Evolutionary conservation across 2,113 vertebrate genomes (phyloP).

Genomic region (Malaclemys terrapin): DNA sequence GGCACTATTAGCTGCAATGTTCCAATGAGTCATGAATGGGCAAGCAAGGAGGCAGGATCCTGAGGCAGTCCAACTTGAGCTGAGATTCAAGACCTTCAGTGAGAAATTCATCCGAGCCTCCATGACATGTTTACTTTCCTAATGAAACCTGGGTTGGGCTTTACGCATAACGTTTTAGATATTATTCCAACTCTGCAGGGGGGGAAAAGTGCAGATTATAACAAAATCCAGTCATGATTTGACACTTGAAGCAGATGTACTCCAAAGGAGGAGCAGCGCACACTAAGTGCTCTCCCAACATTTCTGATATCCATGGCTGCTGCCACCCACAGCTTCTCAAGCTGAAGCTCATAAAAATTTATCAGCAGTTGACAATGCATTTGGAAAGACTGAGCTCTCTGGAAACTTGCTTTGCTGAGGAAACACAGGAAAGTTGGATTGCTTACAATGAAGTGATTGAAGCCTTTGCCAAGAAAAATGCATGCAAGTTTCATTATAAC

Average conservation of each 20-base stretch:
- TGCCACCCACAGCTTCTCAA: conserved; percentile 66
- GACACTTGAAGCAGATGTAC: conserved; percentile 67
- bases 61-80: neutral
- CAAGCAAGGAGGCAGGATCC: neutral
- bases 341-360: conserved; percentile 76
- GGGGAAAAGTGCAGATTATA: conserved; percentile 46
- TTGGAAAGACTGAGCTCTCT: conserved; percentile 78
- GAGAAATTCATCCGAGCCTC: neutral
- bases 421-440: conserved; percentile 78
- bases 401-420: conserved; percentile 78
- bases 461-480: conserved; percentile 80
- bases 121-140: neutral
- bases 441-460: conserved; percentile 78
- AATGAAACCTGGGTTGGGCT: conserved; percentile 60
- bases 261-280: conserved; percentile 60
- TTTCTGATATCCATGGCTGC: conserved; percentile 70
- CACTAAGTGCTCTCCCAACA: conserved; percentile 66
- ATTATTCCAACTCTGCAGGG: conserved; percentile 14
- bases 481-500: conserved; percentile 79
- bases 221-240: conserved; percentile 37
- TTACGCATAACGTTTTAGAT: conserved; percentile 30
- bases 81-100: neutral
- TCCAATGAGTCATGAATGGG: neutral
- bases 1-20: neutral
- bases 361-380: conserved; percentile 77